These are phyloP conservation scores for Anthonomus grandis DNA, from an alignment of 1,140 invertebrate species.

Conservation along the genomic window DNA sequence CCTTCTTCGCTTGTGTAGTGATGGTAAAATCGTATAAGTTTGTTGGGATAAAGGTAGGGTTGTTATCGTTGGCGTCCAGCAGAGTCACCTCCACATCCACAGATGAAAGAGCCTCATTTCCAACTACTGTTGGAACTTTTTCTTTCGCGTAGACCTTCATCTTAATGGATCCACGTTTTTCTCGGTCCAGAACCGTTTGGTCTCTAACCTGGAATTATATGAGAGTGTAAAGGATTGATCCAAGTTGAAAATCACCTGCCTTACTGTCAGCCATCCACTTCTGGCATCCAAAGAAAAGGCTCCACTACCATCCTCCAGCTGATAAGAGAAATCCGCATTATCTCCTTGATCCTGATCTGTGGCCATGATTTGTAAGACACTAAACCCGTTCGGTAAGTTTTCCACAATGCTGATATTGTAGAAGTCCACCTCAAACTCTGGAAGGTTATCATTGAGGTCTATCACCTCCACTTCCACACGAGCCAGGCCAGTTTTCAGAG, in stretches of 20 bases:
- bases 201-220: constrained; percentile 38
- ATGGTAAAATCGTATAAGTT: constrained; percentile 78
- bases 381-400: constrained; percentile 83
- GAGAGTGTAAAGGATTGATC: not conserved
- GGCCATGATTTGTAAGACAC: constrained; percentile 77
- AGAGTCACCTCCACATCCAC: constrained; percentile 75
- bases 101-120: constrained; percentile 54
- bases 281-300: constrained; percentile 76
- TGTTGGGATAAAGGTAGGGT: constrained; percentile 75
- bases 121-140: constrained; percentile 61
- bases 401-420: constrained; percentile 91
- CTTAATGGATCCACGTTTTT: constrained; percentile 63
- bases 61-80: constrained; percentile 84
- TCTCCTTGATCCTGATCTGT: constrained; percentile 76
- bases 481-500: constrained; percentile 67
- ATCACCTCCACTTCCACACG: constrained; percentile 74
- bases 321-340: constrained; percentile 79
- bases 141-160: constrained; percentile 76
- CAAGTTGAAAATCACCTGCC: constrained; percentile 27
- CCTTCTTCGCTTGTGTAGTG: constrained; percentile 62
- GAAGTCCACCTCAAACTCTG: constrained; percentile 81
- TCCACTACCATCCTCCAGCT: constrained; percentile 67
- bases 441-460: constrained; percentile 81
- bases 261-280: constrained; percentile 82
- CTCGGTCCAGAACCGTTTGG: constrained; percentile 74